These are phyloP conservation scores for Macroteleia sp. DNA, from an alignment of 2,888 invertebrate species.

Conservation along the genomic window DNA sequence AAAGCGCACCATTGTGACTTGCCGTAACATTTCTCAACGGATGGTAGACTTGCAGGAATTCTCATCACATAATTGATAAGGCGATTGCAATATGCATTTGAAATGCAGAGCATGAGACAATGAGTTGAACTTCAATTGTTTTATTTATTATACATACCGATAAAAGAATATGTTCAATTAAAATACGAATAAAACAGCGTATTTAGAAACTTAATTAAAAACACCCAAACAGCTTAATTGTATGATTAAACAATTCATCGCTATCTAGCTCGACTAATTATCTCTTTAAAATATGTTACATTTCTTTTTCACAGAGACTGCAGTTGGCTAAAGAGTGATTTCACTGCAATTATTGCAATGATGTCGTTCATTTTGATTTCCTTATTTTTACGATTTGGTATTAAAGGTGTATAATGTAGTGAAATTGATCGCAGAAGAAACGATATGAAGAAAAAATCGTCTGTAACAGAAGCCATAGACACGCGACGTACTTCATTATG, in stretches of 20 bases:
- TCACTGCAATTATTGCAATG: not conserved
- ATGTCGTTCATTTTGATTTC: constrained; percentile 7
- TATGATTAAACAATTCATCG: too few species aligned
- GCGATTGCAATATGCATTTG: not conserved
- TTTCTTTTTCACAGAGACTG: too few species aligned
- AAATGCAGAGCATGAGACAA: not conserved
- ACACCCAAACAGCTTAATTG: too few species aligned
- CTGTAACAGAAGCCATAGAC: constrained; percentile 43
- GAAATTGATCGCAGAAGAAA: constrained; percentile 30
- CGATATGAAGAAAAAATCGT: constrained; percentile 21
- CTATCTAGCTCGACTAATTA: too few species aligned
- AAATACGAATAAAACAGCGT: too few species aligned
- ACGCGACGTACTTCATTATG: constrained; percentile 58
- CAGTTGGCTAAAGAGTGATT: not conserved
- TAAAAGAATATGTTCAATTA: too few species aligned
- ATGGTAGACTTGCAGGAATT: constrained; percentile 2
- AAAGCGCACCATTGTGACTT: constrained; percentile 16
- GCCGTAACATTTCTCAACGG: constrained; percentile 11
- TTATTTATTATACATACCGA: not conserved
- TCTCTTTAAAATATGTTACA: too few species aligned
- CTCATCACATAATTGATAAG: constrained; percentile 28
- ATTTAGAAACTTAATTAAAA: too few species aligned
- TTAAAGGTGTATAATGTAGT: constrained; percentile 13
- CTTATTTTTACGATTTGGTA: not conserved
- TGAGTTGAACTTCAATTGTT: not conserved